These are phyloP conservation scores for Beaufortia kweichowensis DNA, from an alignment of 2,113 vertebrate species.

Conservation along the genomic window DNA sequence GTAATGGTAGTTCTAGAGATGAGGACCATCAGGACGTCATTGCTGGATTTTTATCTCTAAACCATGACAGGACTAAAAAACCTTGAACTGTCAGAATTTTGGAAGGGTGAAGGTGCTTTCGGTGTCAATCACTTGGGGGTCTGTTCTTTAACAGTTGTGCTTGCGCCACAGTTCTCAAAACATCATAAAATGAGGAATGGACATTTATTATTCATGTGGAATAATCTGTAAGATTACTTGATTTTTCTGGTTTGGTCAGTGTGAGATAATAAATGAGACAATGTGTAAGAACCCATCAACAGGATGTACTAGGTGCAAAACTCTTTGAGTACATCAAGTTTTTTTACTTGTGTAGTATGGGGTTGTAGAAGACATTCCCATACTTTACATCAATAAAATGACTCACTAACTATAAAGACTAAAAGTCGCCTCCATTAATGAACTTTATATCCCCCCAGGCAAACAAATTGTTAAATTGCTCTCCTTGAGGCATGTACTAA, in stretches of 20 bases:
- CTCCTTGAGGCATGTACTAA: too few species aligned
- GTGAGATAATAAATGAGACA: not conserved
- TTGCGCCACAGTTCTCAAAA: slow-evolving; percentile 18
- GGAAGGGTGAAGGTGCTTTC: not conserved
- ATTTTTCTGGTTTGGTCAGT: not conserved
- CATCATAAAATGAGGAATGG: not conserved
- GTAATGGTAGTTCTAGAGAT: slow-evolving; percentile 25
- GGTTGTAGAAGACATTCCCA: too few species aligned
- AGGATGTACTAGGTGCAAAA: not conserved
- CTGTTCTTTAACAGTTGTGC: not conserved
- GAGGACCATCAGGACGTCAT: slow-evolving; percentile 21
- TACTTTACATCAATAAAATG: too few species aligned
- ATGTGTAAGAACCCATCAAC: not conserved
- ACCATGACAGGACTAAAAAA: slow-evolving; percentile 16
- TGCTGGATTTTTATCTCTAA: slow-evolving; percentile 26
- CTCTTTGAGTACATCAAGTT: not conserved
- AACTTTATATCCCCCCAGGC: too few species aligned
- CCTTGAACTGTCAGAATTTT: slow-evolving; percentile 24
- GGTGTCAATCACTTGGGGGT: not conserved
- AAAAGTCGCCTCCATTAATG: too few species aligned
- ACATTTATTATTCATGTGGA: slow-evolving; percentile 21
- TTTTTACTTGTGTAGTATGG: too few species aligned
- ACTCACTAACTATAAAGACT: too few species aligned
- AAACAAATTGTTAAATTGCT: too few species aligned
- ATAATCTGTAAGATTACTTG: slow-evolving; percentile 3